These are phyloP conservation scores for Pedionomus torquatus DNA, from an alignment of 2,113 vertebrate genomes.

Conservation along the genomic window DNA sequence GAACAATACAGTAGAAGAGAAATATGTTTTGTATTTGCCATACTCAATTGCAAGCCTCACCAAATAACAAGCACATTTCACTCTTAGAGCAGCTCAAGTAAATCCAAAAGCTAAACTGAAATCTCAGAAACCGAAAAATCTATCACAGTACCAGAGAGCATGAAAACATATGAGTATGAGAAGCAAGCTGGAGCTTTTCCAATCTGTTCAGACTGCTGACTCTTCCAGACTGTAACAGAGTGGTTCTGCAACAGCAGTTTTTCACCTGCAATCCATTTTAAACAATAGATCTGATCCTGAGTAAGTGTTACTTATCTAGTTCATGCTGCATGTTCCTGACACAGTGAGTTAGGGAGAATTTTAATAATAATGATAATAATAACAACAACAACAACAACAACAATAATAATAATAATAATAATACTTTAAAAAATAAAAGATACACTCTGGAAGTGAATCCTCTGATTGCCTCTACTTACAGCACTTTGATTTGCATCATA, in stretches of 20 bases:
- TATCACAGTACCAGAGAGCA: not conserved
- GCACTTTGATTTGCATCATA: not conserved
- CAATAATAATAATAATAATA: not conserved
- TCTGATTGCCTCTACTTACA: not conserved
- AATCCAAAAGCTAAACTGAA: constrained; percentile 47
- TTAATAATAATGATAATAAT: not conserved
- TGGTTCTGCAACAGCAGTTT: constrained; percentile 16
- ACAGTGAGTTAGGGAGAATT: not conserved
- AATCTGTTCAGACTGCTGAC: not conserved
- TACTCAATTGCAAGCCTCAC: not conserved
- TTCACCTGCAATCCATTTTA: not conserved
- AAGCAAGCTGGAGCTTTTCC: not conserved
- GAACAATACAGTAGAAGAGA: not conserved
- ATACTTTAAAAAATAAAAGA: not conserved
- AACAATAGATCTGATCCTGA: not conserved
- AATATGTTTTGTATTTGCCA: constrained; percentile 33
- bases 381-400: no score
- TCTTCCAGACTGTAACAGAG: not conserved
- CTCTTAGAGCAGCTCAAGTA: not conserved
- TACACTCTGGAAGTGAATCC: not conserved
- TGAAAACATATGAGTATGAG: not conserved
- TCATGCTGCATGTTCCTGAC: not conserved
- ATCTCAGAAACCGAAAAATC: constrained; percentile 36
- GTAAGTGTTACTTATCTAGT: not conserved
- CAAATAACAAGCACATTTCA: not conserved